A percentile compares a stretch with the other conserved stretches of the same genome.
Evolutionary conservation across 2,113 vertebrate species (phyloP).

Genomic region (Chroicocephalus ridibundus): DNA sequence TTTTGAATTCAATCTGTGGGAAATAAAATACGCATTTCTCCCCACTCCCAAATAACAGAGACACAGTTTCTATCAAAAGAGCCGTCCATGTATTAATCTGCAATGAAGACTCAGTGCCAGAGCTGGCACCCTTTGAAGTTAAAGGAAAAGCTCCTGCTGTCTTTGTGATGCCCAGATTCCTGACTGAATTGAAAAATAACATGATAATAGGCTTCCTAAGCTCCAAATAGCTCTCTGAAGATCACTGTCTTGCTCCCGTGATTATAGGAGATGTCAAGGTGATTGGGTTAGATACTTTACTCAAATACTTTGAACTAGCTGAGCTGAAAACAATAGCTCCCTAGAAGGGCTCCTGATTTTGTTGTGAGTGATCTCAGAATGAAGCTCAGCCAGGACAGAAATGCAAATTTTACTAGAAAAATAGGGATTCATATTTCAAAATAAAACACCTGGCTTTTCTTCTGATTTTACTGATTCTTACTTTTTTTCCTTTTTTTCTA

Average conservation of each 20-base stretch:
- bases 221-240: neutral
- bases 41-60: neutral
- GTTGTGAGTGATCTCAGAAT: neutral
- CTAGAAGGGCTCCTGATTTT: neutral
- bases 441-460: neutral
- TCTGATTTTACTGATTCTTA: neutral
- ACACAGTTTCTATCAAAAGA: neutral
- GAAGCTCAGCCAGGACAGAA: neutral
- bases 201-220: neutral
- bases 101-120: neutral
- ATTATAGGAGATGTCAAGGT: neutral
- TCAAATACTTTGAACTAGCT: neutral
- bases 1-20: neutral
- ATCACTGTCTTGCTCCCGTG: neutral
- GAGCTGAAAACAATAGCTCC: neutral
- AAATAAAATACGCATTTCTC: neutral
- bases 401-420: neutral
- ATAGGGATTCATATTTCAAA: neutral
- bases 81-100: neutral
- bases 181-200: neutral
- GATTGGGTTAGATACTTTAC: neutral
- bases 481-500: neutral
- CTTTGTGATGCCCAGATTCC: neutral
- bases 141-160: neutral
- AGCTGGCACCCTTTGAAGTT: conserved; percentile 8